Evolutionary conservation across 2,797 vertebrate species (phyloP).

Genomic region (Sebastes minor): DNA sequence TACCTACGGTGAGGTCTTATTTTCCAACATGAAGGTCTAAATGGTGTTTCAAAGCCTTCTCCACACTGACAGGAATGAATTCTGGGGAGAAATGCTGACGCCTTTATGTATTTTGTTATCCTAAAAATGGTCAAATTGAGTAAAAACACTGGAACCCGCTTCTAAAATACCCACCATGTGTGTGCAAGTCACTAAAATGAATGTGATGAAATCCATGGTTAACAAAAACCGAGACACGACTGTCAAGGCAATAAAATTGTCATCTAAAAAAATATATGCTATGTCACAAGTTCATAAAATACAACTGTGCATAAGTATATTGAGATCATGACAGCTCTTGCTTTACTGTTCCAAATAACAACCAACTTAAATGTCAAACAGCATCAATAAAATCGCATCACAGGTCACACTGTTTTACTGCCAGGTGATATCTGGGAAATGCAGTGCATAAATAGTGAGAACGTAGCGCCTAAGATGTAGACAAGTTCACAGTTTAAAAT

Average conservation of each 20-base stretch:
- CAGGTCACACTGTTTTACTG: neutral
- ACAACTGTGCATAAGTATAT: neutral
- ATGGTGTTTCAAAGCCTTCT: neutral
- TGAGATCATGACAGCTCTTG: neutral
- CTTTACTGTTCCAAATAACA: neutral
- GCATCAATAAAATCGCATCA: neutral
- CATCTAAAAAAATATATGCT: neutral
- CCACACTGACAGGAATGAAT: too few species aligned
- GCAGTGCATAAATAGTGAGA: neutral
- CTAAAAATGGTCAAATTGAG: neutral
- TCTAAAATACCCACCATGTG: neutral
- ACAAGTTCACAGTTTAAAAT: neutral
- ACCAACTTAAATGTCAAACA: neutral
- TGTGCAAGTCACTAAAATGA: neutral
- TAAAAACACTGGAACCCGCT: neutral
- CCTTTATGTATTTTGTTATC: neutral
- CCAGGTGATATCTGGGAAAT: neutral
- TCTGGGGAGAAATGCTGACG: neutral
- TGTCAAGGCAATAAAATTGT: neutral
- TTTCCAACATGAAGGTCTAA: too few species aligned
- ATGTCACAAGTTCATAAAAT: neutral
- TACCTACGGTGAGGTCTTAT: too few species aligned
- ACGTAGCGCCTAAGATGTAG: neutral
- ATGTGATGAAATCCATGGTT: neutral
- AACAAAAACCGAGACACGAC: neutral